These are phyloP conservation scores for Oryzias dopingdopingensis DNA, from an alignment of 2,797 vertebrate species.

Conservation along the genomic window DNA sequence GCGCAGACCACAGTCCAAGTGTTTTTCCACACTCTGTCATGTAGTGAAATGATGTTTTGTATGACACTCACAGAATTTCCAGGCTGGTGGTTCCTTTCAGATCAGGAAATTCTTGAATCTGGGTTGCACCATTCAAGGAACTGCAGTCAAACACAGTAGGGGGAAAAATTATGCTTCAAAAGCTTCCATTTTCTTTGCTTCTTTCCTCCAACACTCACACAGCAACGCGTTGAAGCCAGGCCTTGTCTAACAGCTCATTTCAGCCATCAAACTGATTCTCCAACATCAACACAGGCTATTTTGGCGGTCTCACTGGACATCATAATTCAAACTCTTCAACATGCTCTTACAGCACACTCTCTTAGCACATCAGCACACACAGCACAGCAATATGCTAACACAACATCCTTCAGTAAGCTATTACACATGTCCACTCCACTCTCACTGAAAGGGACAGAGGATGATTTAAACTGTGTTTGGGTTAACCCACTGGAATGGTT, in stretches of 20 bases:
- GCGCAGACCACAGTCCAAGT: conserved; percentile 4
- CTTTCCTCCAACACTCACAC: conserved; percentile 17
- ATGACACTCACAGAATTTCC: conserved; percentile 89
- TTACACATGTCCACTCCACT: conserved; percentile 70
- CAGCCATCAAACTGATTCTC: conserved; percentile 63
- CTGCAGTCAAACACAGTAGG: conserved; percentile 64
- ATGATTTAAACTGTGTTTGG: conserved; percentile 72
- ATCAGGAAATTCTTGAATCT: conserved; percentile 90
- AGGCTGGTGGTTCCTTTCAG: conserved; percentile 93
- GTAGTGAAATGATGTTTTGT: conserved; percentile 7
- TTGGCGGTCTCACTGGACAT: conserved; percentile 68
- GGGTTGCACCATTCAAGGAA: conserved; percentile 89
- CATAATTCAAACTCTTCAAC: conserved; percentile 75
- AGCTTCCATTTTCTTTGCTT: conserved; percentile 11
- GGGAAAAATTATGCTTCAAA: conserved; percentile 47
- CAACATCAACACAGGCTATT: conserved; percentile 74
- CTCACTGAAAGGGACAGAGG: conserved; percentile 53
- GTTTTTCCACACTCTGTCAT: conserved; percentile 19
- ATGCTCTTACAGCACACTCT: conserved; percentile 70
- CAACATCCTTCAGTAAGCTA: conserved; percentile 71
- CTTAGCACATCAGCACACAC: conserved; percentile 66
- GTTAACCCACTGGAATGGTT: conserved; percentile 58
- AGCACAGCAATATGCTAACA: conserved; percentile 62
- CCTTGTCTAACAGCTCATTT: conserved; percentile 72
- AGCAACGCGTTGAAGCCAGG: conserved; percentile 17